Percentiles rank a stretch among this genome's conserved stretches.
Evolutionary conservation across 1,140 invertebrate species (phyloP).

Genomic region (Sycophaga agraensis): DNA sequence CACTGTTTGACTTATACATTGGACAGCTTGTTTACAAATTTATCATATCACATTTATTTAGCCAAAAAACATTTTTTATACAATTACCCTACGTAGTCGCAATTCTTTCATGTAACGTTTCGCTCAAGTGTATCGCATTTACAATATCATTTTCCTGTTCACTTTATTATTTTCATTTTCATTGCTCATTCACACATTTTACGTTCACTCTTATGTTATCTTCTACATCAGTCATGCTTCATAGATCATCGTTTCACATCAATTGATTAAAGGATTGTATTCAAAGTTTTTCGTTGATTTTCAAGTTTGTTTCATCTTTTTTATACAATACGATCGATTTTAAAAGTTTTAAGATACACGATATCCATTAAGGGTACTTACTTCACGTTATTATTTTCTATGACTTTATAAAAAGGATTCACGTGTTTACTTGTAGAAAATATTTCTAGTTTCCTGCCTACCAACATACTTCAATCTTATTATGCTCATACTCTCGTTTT

Average conservation of each 20-base stretch:
- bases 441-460: constrained; percentile 44
- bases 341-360: constrained; percentile 18
- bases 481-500: constrained; percentile 15
- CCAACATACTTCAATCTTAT: constrained; percentile 29
- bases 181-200: constrained; percentile 24
- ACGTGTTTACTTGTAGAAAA: constrained; percentile 44
- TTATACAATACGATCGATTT: constrained; percentile 17
- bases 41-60: constrained; percentile 47
- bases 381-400: constrained; percentile 27
- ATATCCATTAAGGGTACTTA: constrained; percentile 29
- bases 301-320: constrained; percentile 16
- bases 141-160: constrained; percentile 36
- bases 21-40: constrained; percentile 42
- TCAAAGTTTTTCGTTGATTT: constrained; percentile 22
- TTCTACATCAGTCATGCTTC: constrained; percentile 12
- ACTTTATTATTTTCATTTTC: constrained; percentile 24
- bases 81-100: constrained; percentile 39
- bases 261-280: constrained; percentile 20
- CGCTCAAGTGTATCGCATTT: constrained; percentile 36
- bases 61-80: constrained; percentile 42
- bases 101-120: constrained; percentile 31
- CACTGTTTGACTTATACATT: constrained; percentile 23
- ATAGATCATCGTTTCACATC: constrained; percentile 8
- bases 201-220: constrained; percentile 13
- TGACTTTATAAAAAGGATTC: constrained; percentile 42